Percentiles rank a stretch among this genome's conserved stretches.
Conservation (phyloP, 2,888 invertebrate species). For the Noctua janthina region DNA sequence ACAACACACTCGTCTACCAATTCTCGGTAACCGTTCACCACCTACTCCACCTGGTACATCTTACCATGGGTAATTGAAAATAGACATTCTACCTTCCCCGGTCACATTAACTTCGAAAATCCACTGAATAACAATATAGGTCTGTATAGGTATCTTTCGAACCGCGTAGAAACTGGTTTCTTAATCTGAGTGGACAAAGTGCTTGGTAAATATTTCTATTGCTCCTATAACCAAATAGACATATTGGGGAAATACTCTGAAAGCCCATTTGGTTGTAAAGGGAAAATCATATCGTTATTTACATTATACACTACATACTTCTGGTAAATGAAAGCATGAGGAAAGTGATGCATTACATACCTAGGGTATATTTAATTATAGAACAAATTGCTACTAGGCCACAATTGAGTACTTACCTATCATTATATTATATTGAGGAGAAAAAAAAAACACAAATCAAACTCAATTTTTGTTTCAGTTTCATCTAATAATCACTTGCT, state of each 20-base stretch:
- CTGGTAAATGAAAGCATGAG: not conserved
- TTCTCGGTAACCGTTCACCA: too few relatives aligned
- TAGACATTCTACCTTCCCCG: too few relatives aligned
- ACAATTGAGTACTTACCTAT: not conserved
- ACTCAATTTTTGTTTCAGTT: conserved; percentile 35
- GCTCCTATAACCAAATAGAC: too few relatives aligned
- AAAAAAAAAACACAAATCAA: conserved; percentile 39
- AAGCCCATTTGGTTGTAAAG: not conserved
- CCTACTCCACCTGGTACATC: too few relatives aligned
- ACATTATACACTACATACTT: too few relatives aligned
- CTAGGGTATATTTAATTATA: not conserved
- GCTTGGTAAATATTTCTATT: too few relatives aligned
- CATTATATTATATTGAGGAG: not conserved
- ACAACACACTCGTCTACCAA: too few relatives aligned
- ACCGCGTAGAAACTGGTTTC: not conserved
- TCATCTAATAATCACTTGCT: conserved; percentile 61
- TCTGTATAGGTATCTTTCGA: not conserved
- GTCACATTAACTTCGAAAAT: not conserved
- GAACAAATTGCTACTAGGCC: not conserved
- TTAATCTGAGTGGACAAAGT: not conserved
- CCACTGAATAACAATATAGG: not conserved
- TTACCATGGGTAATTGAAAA: too few relatives aligned
- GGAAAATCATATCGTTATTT: not conserved
- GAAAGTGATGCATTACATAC: not conserved
- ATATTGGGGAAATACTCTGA: not conserved